Percentiles rank a stretch among this genome's conserved stretches.
These are phyloP conservation scores for Catagonus wagneri DNA, from an alignment of 2,113 vertebrate genomes.

Conservation along the genomic window DNA sequence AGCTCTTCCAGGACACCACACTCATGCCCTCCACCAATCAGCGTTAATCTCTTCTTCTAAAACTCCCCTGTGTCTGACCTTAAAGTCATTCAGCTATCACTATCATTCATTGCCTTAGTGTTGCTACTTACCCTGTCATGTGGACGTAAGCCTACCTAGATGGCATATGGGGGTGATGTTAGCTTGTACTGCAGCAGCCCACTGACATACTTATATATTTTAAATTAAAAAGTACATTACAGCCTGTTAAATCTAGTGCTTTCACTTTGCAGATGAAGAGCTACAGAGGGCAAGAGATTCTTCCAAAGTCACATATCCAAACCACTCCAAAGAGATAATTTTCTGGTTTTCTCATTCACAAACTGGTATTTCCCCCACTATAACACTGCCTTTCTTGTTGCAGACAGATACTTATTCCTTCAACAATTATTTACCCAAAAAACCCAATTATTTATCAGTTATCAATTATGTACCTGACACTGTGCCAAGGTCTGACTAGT, in stretches of 20 bases:
- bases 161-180: not conserved
- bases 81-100: not conserved
- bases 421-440: not conserved
- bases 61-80: not conserved
- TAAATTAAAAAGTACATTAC: not conserved
- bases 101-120: too few species aligned
- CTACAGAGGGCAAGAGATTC: not conserved
- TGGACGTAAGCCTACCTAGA: not conserved
- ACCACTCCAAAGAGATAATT: not conserved
- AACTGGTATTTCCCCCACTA: not conserved
- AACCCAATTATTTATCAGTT: not conserved
- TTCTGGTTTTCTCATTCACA: not conserved
- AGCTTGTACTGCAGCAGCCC: not conserved
- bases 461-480: not conserved
- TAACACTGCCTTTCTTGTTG: not conserved
- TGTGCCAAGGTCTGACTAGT: not conserved
- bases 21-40: not conserved
- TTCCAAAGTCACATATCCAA: not conserved
- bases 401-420: not conserved
- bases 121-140: not conserved
- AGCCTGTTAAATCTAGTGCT: not conserved
- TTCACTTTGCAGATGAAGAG: not conserved
- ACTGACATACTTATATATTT: not conserved
- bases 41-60: not conserved
- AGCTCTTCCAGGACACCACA: not conserved